These are phyloP conservation scores for Zaprionus tsacasi DNA, from an alignment of 1,140 invertebrate genomes.

Conservation along the genomic window DNA sequence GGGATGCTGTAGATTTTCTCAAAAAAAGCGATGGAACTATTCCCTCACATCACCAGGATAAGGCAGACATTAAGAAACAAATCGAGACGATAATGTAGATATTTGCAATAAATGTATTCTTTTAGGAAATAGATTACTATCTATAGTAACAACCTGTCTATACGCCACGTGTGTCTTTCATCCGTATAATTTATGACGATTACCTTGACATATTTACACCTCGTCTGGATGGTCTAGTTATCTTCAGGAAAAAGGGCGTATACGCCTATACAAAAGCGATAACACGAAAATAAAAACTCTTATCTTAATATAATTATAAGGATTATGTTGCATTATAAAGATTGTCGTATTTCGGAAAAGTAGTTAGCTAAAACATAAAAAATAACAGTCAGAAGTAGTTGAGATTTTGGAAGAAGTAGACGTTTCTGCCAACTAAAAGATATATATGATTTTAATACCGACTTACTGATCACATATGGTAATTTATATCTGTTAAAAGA, in stretches of 20 bases:
- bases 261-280: too few relatives aligned
- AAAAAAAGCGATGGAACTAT: neutral
- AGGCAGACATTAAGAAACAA: too few relatives aligned
- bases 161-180: neutral
- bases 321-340: neutral
- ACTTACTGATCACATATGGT: too few relatives aligned
- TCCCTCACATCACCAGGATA: neutral
- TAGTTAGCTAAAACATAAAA: neutral
- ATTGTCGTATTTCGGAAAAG: neutral
- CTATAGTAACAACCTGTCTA: too few relatives aligned
- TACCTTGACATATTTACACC: neutral
- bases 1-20: slow-evolving; percentile 86
- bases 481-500: neutral
- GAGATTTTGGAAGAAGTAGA: neutral
- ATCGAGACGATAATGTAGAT: too few relatives aligned
- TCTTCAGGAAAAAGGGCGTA: neutral
- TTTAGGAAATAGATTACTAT: too few relatives aligned
- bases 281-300: neutral
- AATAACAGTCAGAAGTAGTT: neutral
- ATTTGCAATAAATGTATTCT: too few relatives aligned
- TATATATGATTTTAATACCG: too few relatives aligned
- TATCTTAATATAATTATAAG: neutral
- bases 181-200: neutral
- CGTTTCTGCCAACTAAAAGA: too few relatives aligned
- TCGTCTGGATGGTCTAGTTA: neutral